Evolutionary conservation across 2,888 invertebrate species (phyloP).

Genomic region (Arctia plantaginis): DNA sequence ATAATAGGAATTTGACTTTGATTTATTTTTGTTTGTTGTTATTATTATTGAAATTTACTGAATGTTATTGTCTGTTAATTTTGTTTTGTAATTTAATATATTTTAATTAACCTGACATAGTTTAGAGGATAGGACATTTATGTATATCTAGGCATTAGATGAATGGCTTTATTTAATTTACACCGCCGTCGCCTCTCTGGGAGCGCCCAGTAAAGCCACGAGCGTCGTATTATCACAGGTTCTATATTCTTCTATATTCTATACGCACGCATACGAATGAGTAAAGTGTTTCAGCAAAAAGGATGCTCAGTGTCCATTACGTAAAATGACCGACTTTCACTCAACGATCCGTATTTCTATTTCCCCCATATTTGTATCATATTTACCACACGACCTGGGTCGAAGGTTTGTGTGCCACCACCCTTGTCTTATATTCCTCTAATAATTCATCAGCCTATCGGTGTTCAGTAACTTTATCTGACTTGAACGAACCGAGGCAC

Average conservation of each 20-base stretch:
- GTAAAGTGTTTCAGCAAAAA: neutral
- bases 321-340: neutral
- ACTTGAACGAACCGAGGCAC: neutral
- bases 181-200: neutral
- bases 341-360: neutral
- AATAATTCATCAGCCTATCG: constrained; percentile 2
- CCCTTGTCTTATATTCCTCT: neutral
- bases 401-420: neutral
- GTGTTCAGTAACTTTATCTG: constrained; percentile 15
- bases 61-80: too few species aligned
- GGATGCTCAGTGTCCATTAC: neutral
- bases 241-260: too few species aligned
- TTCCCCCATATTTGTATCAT: neutral
- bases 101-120: too few species aligned
- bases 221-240: too few species aligned
- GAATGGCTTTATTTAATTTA: too few species aligned
- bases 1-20: too few species aligned
- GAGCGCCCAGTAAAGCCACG: too few species aligned
- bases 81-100: too few species aligned
- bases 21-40: too few species aligned
- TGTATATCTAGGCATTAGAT: too few species aligned
- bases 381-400: neutral
- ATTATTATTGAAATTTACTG: too few species aligned
- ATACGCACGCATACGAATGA: neutral
- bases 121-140: too few species aligned